A percentile compares a stretch with the other conserved stretches of the same genome.
Conservation (phyloP, 2,797 vertebrate genomes). For the Rachycentron canadum region DNA sequence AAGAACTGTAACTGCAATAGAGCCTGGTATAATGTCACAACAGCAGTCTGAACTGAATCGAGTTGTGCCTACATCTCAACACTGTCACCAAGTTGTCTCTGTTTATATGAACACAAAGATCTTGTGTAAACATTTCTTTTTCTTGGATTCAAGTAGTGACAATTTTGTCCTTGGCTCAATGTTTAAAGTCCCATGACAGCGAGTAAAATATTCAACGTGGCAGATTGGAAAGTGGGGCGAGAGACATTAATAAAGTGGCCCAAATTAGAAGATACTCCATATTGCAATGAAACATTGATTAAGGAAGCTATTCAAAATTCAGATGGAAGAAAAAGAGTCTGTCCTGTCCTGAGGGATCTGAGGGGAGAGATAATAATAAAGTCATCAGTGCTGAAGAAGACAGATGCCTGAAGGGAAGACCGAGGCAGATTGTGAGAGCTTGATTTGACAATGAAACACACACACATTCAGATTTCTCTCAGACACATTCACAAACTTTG, state of each 20-base stretch:
- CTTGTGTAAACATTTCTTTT: slow-evolving; percentile 5
- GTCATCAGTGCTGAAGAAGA: slow-evolving; percentile 59
- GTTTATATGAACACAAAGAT: slow-evolving; percentile 6
- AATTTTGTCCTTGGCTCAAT: slow-evolving; percentile 28
- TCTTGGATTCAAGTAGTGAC: slow-evolving; percentile 10
- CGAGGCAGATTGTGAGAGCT: slow-evolving; percentile 67
- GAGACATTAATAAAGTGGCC: slow-evolving; percentile 68
- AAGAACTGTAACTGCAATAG: slow-evolving; percentile 41
- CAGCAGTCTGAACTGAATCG: neutral
- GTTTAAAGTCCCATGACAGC: slow-evolving; percentile 40
- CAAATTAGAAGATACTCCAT: slow-evolving; percentile 76
- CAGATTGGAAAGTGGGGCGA: slow-evolving; percentile 82
- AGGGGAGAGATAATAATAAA: slow-evolving; percentile 51
- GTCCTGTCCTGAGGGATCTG: slow-evolving; percentile 22
- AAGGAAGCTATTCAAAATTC: slow-evolving; percentile 74
- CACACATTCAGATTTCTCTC: neutral
- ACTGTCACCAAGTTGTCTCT: neutral
- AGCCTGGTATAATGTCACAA: slow-evolving; percentile 15
- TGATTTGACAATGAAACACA: slow-evolving; percentile 39
- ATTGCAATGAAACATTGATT: slow-evolving; percentile 81
- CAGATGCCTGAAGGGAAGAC: slow-evolving; percentile 60
- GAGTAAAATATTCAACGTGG: slow-evolving; percentile 80
- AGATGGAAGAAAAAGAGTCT: slow-evolving; percentile 46
- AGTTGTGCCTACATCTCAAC: neutral
- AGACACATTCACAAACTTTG: slow-evolving; percentile 34